Percentiles rank a stretch among this genome's conserved stretches.
phyloP scores from a whole-genome alignment of 1,140 invertebrate species.

The Phymorhynchus buccinoides region DNA sequence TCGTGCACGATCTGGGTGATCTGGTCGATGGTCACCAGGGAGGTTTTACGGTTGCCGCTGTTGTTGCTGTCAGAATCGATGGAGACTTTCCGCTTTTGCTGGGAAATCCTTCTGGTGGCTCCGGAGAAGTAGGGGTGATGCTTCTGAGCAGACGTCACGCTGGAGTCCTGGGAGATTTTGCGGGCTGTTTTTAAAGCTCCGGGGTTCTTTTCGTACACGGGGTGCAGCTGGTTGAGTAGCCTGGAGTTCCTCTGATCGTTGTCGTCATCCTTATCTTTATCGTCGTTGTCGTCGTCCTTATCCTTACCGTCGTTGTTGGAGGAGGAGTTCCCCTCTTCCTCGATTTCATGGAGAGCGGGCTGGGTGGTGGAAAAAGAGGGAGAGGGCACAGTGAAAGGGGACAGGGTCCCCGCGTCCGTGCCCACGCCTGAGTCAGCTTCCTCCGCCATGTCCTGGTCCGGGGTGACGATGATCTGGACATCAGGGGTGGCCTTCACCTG shows the following conservation, averaged over 20 bases:
- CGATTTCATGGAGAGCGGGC: not conserved
- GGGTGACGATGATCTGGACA: constrained; percentile 4
- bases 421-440: constrained; percentile 33
- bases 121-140: not conserved
- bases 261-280: not conserved
- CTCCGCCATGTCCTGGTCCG: not conserved
- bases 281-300: not conserved
- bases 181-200: constrained; percentile 9
- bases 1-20: constrained; percentile 33
- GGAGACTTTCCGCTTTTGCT: constrained; percentile 21
- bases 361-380: not conserved
- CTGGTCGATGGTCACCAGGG: constrained; percentile 41
- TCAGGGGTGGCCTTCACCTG: not conserved
- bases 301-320: not conserved
- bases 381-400: not conserved
- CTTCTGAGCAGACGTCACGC: not conserved
- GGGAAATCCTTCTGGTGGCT: constrained; percentile 22
- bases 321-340: not conserved
- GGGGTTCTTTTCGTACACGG: constrained; percentile 28
- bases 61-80: constrained; percentile 29
- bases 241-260: not conserved
- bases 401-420: constrained; percentile 18
- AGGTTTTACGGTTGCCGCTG: constrained; percentile 42
- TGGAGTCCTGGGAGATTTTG: constrained; percentile 20
- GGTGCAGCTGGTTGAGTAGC: not conserved